phyloP scores from a whole-genome alignment of 2,888 invertebrate species.

The Cataglyphis albicans region DNA sequence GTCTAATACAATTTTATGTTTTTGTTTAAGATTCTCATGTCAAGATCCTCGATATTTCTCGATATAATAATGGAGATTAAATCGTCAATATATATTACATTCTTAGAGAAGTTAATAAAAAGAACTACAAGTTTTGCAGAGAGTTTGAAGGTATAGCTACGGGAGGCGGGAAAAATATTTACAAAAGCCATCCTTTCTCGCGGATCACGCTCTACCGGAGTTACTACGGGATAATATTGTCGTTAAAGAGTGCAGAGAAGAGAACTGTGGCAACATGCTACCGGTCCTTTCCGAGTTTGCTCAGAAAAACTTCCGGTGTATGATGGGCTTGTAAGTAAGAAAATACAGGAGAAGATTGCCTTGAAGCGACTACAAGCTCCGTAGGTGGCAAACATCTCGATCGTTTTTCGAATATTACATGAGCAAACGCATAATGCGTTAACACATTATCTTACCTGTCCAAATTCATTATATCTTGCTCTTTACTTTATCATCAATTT shows the following conservation, averaged over 20 bases:
- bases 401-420: conserved; percentile 22
- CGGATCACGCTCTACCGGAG: conserved; percentile 52
- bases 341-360: conserved; percentile 64
- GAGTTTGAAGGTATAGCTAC: conserved; percentile 23
- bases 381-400: conserved; percentile 70
- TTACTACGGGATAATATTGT: conserved; percentile 58
- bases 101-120: conserved; percentile 14
- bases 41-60: background rate
- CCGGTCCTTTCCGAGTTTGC: conserved; percentile 70
- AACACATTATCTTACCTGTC: conserved; percentile 18
- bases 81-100: conserved; percentile 2
- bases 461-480: background rate
- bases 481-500: background rate
- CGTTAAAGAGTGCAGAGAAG: conserved; percentile 71
- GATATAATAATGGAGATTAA: background rate
- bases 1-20: background rate
- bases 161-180: conserved; percentile 64
- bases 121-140: conserved; percentile 18
- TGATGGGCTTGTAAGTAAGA: conserved; percentile 57
- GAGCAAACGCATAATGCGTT: background rate
- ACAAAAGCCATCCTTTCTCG: conserved; percentile 63
- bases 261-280: conserved; percentile 75
- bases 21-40: conserved; percentile 18
- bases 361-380: conserved; percentile 71
- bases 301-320: conserved; percentile 67